Evolutionary conservation across 2,888 invertebrate species (phyloP), one percentile per base, ranked within the genome.

Genomic region (Pasiphila rectangulata): DNA sequence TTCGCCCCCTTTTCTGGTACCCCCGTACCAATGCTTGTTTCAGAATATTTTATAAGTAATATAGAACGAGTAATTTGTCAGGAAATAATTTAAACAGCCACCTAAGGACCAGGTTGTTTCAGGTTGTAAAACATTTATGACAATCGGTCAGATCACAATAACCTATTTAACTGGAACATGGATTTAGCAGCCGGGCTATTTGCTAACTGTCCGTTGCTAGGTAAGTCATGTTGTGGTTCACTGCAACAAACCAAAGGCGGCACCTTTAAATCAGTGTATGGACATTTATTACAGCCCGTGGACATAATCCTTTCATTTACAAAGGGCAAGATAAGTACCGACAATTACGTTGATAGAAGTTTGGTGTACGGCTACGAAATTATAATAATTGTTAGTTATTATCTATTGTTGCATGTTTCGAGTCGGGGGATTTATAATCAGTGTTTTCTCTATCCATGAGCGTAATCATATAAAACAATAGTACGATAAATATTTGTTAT

Each of bases 311-410:
- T 37, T 41, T 27, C 41, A 27, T 43, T 43, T 46, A 46, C 30
- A 47, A 50, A 46, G 35, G 46, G 41, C 38, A 46, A 29, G 40
- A 32, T 45, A 44, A 44, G 40, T 48, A 23, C 41, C 4, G 17
- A 16, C 46, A 46, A 51, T 51, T 49, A 51, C 43, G 40, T 17
- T 46, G 53, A 49, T 54, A 42, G 36, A 29, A 39, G 37, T 39
- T 48, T 42, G 39, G 46, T 40, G 48, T 46, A 42, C 35, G 17
- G 34, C 38, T 39, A 25, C 41, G 44, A 45, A 49, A 37, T 45
- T 30, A 49, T 38, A 44, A 34, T 47, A 48, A 48, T 48, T 48
- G 32, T 38, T 27, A 25, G 37, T 41, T 27, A 42, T 47, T 47
- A 48, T 43, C 37, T 38, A 43, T 48, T 48, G 47, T 38, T 47